These are phyloP conservation scores for Itoplectis maculator DNA, from an alignment of 2,888 invertebrate genomes.

Conservation along the genomic window DNA sequence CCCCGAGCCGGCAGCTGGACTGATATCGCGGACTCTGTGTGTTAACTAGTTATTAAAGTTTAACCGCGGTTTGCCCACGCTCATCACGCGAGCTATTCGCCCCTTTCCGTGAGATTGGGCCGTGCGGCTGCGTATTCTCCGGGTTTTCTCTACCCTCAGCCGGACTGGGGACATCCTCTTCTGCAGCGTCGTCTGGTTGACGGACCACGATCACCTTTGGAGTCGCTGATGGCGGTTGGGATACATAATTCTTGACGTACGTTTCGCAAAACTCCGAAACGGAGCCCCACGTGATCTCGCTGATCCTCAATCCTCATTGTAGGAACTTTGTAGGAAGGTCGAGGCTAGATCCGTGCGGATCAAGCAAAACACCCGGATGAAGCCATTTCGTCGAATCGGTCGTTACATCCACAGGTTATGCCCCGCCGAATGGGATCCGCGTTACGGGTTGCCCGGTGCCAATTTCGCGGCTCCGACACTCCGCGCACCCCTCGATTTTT, in stretches of 20 bases:
- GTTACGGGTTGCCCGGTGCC: too few species aligned
- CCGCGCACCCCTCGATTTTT: too few species aligned
- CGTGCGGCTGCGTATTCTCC: conserved; percentile 30
- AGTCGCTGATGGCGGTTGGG: conserved; percentile 5
- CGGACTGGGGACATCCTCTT: conserved; percentile 2
- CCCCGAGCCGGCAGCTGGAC: conserved; percentile 70
- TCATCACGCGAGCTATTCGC: conserved; percentile 71
- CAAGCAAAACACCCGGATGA: too few species aligned
- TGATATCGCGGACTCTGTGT: conserved; percentile 76
- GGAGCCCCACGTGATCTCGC: neutral
- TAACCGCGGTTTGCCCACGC: conserved; percentile 74
- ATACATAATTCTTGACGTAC: conserved; percentile 24
- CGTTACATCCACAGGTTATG: too few species aligned
- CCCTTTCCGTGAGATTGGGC: conserved; percentile 67
- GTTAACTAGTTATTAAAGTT: conserved; percentile 81
- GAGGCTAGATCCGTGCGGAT: too few species aligned
- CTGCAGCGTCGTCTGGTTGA: conserved; percentile 10
- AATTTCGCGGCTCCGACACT: too few species aligned
- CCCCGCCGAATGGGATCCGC: too few species aligned
- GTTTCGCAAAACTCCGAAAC: neutral
- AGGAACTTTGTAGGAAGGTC: neutral
- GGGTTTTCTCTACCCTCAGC: conserved; percentile 32
- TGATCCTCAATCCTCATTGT: neutral
- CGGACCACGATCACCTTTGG: conserved; percentile 5
- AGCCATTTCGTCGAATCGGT: too few species aligned